Percentiles rank a stretch among this genome's conserved stretches.
Evolutionary conservation across 2,113 vertebrate species (phyloP).

Genomic region (Holacanthus passer): DNA sequence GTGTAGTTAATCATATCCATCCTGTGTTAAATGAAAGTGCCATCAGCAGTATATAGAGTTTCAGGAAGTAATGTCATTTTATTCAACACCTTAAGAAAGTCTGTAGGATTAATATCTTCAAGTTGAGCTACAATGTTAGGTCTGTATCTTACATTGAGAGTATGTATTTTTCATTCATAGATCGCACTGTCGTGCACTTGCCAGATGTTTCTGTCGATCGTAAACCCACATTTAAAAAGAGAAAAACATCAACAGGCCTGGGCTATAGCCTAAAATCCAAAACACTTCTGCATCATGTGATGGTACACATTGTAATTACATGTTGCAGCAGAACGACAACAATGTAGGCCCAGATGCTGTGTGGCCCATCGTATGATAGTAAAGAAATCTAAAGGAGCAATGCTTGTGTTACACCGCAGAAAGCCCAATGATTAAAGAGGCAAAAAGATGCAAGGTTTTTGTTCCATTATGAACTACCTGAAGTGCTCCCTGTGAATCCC

Average conservation of each 20-base stretch:
- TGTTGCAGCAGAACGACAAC: neutral
- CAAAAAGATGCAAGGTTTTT: constrained; percentile 5
- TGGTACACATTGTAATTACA: neutral
- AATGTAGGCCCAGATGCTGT: neutral
- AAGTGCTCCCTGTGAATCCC: constrained; percentile 36
- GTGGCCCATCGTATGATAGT: too few relatives aligned
- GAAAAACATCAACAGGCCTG: neutral
- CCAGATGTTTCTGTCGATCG: neutral
- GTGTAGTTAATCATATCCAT: neutral
- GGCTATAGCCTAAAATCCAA: neutral
- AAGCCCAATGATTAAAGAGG: neutral
- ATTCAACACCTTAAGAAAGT: too few relatives aligned
- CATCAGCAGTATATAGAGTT: neutral
- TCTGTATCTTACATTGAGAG: neutral
- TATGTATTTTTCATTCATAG: neutral
- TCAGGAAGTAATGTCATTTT: neutral
- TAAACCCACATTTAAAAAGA: neutral
- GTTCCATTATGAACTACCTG: constrained; percentile 36
- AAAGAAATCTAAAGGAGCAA: constrained; percentile 3
- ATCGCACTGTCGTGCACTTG: neutral
- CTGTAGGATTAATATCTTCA: neutral
- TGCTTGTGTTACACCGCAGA: neutral
- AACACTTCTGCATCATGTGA: constrained; percentile 14
- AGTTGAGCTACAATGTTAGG: too few relatives aligned
- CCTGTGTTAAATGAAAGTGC: neutral